Conservation (phyloP, 2,113 vertebrate genomes). For the Mesembrinibis cayennensis region DNA sequence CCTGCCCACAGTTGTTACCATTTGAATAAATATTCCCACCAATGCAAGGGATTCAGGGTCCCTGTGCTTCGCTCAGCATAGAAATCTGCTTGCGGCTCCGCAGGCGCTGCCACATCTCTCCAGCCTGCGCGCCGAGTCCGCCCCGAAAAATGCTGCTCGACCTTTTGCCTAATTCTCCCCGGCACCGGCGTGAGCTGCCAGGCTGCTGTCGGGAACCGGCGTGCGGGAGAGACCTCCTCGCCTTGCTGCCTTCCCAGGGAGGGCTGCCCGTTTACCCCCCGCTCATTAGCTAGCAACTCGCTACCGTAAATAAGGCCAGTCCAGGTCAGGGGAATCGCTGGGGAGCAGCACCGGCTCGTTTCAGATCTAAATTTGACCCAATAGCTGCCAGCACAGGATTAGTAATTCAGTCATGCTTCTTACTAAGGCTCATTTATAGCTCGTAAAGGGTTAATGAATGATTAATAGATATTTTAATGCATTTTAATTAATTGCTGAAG, state of each 20-base stretch:
- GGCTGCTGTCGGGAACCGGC: background rate
- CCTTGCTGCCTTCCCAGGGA: background rate
- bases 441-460: conserved; percentile 54
- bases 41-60: background rate
- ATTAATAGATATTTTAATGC: conserved; percentile 51
- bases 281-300: background rate
- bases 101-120: background rate
- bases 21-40: conserved; percentile 6
- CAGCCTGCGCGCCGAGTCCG: fast-evolving
- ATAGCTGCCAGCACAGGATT: background rate
- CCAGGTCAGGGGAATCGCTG: background rate
- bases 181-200: background rate
- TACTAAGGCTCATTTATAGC: background rate
- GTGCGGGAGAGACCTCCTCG: background rate
- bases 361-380: background rate
- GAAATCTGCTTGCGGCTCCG: background rate
- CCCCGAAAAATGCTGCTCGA: background rate
- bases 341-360: background rate
- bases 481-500: conserved; percentile 49
- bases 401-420: background rate
- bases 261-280: background rate
- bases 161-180: background rate
- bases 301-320: background rate
- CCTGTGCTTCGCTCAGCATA: background rate
- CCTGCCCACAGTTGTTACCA: conserved; percentile 27